phyloP scores from a whole-genome alignment of 2,113 vertebrate genomes.

The Thalassarche chlororhynchos region DNA sequence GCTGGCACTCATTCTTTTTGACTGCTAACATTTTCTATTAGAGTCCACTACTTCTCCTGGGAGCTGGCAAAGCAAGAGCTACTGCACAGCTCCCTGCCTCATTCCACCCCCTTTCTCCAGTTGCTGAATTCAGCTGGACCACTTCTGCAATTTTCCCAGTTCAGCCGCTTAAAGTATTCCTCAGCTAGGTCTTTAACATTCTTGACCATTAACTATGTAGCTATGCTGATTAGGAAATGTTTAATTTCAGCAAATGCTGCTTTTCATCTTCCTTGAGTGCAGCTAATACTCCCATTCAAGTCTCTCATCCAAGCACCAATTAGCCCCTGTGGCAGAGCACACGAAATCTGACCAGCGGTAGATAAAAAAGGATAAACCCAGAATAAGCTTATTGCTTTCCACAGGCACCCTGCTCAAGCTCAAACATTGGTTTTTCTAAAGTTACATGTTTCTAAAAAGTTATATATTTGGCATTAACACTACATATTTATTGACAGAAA shows the following conservation, averaged over 20 bases:
- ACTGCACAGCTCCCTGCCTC: neutral
- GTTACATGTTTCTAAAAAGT: neutral
- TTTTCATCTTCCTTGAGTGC: neutral
- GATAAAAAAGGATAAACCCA: neutral
- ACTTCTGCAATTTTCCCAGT: neutral
- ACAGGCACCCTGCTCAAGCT: neutral
- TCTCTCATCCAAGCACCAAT: neutral
- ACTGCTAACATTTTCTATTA: neutral
- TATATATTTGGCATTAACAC: neutral
- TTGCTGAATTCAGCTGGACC: neutral
- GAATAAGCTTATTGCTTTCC: neutral
- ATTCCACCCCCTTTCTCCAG: neutral
- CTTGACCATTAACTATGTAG: neutral
- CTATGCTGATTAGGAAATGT: neutral
- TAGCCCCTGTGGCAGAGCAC: neutral
- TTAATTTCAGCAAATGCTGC: slow-evolving; percentile 18
- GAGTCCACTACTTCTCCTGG: neutral
- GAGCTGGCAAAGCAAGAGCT: neutral
- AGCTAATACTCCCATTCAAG: neutral
- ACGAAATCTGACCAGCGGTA: neutral
- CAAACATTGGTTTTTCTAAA: neutral
- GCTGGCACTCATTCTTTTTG: neutral
- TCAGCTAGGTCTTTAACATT: neutral
- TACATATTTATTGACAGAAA: neutral
- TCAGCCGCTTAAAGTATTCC: neutral